Evolutionary conservation across 2,797 vertebrate genomes (phyloP).

Genomic region (Hippopotamyrus pictus): DNA sequence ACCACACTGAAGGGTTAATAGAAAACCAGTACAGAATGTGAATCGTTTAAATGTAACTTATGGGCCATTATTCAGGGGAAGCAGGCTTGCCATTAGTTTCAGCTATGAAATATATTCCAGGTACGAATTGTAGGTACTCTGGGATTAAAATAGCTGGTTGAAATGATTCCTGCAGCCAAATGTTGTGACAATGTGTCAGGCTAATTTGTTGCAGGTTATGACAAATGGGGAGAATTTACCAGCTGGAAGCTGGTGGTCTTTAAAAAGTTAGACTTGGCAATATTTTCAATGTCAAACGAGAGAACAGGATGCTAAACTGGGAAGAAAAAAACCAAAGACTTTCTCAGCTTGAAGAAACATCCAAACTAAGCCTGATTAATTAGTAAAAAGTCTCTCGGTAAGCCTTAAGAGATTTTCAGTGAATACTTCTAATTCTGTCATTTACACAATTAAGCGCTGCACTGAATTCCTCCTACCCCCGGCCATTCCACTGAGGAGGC

Average conservation of each 20-base stretch:
- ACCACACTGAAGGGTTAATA: not conserved
- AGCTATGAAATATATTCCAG: conserved; percentile 5
- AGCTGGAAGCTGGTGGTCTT: not conserved
- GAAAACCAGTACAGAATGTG: not conserved
- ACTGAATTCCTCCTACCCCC: not conserved
- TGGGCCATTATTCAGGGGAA: not conserved
- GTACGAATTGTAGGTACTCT: not conserved
- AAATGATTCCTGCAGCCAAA: not conserved
- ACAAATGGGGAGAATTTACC: not conserved
- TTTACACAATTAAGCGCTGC: not conserved
- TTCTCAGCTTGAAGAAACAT: conserved; percentile 2
- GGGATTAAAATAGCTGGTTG: not conserved
- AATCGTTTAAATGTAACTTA: not conserved
- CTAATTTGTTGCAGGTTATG: conserved; percentile 10
- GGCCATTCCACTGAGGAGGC: not conserved
- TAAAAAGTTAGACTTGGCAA: conserved; percentile 1
- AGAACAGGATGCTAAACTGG: not conserved
- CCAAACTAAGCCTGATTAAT: not conserved
- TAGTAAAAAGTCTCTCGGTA: not conserved
- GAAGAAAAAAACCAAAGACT: not conserved
- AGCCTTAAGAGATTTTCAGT: not conserved
- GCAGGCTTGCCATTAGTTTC: conserved; percentile 4
- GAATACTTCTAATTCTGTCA: conserved; percentile 1
- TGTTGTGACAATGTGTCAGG: conserved; percentile 5
- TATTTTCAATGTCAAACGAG: not conserved